A percentile compares a stretch with the other conserved stretches of the same genome.
Conservation (phyloP, 2,113 vertebrate species). For the Odontesthes bonariensis region DNA sequence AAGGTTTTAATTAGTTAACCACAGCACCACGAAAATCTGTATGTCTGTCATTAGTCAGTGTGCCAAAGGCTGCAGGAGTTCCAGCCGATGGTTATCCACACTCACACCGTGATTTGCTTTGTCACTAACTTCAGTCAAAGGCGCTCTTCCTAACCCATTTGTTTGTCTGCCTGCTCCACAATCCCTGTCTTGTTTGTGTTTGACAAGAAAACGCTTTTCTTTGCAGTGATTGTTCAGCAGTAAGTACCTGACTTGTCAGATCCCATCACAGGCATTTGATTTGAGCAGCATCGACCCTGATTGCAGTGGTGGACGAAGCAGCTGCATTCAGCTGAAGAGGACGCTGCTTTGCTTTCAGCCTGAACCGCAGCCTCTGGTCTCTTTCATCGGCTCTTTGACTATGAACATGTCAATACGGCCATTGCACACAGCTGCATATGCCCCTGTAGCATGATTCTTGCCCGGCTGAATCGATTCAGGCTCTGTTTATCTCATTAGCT, state of each 20-base stretch:
- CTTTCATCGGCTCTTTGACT: conserved; percentile 49
- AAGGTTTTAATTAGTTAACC: conserved; percentile 73
- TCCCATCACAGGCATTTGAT: conserved; percentile 52
- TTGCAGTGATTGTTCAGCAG: conserved; percentile 38
- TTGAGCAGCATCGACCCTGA: conserved; percentile 64
- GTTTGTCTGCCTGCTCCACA: conserved; percentile 13
- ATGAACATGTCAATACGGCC: conserved; percentile 65
- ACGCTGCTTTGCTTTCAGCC: conserved; percentile 41
- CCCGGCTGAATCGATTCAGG: conserved; percentile 73
- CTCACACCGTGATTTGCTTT: conserved; percentile 33
- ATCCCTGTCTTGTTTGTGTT: conserved; percentile 32
- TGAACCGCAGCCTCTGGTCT: conserved; percentile 57
- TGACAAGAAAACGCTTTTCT: conserved; percentile 43
- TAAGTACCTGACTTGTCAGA: conserved; percentile 57
- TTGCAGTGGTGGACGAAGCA: conserved; percentile 57
- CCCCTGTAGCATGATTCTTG: conserved; percentile 74
- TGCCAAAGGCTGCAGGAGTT: conserved; percentile 17
- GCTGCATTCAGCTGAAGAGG: conserved; percentile 44
- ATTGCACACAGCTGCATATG: conserved; percentile 63
- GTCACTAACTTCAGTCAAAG: conserved; percentile 23
- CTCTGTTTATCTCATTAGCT: conserved; percentile 84
- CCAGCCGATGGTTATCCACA: conserved; percentile 29
- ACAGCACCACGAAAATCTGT: conserved; percentile 48
- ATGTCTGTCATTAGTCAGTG: conserved; percentile 44
- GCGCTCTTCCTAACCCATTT: conserved; percentile 17